Base-by-base conservation (phyloP, 2,888 invertebrate genomes). In the Helobdella robusta region DNA sequence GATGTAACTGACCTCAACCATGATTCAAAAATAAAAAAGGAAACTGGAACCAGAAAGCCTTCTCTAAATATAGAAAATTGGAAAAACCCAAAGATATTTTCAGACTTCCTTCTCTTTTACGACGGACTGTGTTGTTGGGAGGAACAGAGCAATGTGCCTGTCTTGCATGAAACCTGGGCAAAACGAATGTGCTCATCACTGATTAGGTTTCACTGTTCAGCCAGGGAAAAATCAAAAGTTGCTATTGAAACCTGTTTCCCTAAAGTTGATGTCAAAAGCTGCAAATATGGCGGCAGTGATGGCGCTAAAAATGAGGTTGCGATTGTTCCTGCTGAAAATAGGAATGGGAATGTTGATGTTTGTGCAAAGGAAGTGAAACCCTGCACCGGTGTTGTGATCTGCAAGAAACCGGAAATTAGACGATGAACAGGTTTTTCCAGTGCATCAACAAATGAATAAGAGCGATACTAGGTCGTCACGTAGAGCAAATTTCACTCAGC, bases 71-170 rank as follows among this genome's bases (percentile, higher is more conserved):
- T 18, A 20, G 28, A 28, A 20, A 25, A 28, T 2, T 54, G 54
- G 20, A 2, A 25, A 25, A 28, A 25, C 8, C 25, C 54, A 18
- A 2, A 20, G 23, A 30, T 15, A 54, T 54, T 54, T 54, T 25
- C 54, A 18, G 54, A 54, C 54, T 54, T 54, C 8, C 20, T 54
- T 2, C 28, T 32, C 11, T 61, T 61, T 25, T 61, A 61, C 23
- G 61, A 61, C 34, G 61, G 61, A 8, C n/a, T 61, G 50, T 61
- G 61, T 28, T 61, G 61, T 40, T 61, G 61, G 61, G 61, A 61
- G n/a, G 61, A 61, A 30, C 48, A 32, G 2, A 20, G 44, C n/a
- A 35, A 44, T 11, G 48, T 40, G 6, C 61, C 61, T 3, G 32
- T 61, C 2, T 34, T 61, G 20, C 61, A 61, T 28, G 61, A 48